phyloP scores from a whole-genome alignment of 2,113 vertebrate species.

The Piprites chloris region DNA sequence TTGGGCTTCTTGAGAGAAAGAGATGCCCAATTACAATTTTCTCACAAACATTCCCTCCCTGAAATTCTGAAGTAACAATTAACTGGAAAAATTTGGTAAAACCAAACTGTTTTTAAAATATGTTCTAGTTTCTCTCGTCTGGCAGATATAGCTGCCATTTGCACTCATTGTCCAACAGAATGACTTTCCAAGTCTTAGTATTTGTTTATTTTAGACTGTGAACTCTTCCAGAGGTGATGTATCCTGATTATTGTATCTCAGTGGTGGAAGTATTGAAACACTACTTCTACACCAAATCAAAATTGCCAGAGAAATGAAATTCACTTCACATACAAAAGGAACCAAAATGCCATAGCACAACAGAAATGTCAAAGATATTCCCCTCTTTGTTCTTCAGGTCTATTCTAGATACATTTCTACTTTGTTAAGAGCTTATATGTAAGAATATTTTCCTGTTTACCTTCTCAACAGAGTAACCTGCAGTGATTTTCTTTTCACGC shows the following conservation, averaged over 20 bases:
- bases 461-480: neutral
- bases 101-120: neutral
- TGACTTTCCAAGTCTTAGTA: neutral
- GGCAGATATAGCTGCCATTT: neutral
- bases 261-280: neutral
- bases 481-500: neutral
- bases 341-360: neutral
- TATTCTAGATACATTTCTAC: neutral
- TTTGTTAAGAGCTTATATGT: neutral
- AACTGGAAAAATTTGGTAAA: neutral
- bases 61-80: neutral
- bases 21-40: neutral
- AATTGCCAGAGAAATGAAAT: neutral
- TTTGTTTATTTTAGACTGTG: neutral
- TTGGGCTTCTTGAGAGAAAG: neutral
- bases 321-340: neutral
- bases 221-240: neutral
- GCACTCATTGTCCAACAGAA: neutral
- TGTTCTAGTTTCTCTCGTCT: neutral
- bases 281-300: neutral
- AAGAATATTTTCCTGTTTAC: neutral
- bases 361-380: neutral
- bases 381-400: neutral
- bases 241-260: neutral
- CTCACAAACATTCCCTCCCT: neutral